Evolutionary conservation across 1,140 invertebrate genomes (phyloP), one percentile per base, ranked within the genome.

Genomic region (Drosophila repleta): DNA sequence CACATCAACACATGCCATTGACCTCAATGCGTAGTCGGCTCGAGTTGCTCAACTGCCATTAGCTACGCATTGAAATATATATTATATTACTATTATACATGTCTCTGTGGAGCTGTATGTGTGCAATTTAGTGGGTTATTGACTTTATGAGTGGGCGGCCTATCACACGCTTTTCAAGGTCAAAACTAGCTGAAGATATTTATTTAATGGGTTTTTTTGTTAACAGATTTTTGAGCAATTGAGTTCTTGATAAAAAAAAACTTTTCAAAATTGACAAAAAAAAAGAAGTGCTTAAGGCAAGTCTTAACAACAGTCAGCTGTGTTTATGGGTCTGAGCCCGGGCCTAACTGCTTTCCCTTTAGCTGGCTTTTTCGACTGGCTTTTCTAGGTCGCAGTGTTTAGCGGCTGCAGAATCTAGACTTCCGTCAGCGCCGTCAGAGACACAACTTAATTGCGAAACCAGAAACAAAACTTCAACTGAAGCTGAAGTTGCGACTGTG

Each of bases 301-400:
- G 24, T 26, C 24, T 6, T 26, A 26, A 26, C 24, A 26, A 3
- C 26, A 29, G 26, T 29, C 26, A 29, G 26, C 26, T 29, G 26
- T 29, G 6, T 29, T 29, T 29, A 29, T 29, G 7, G 26, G 6
- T 7, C 7, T n/a, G n/a, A 11, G 39, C 39, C 15, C 17, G 8
- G 17, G 39, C 15, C 21, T 52, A 24, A 58, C 45, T 67, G 57
- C 79, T 83, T 75, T 82, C 70, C 74, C 79, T 69, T 39, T 43
- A 26, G 65, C 32, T 57, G 46, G 35, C 45, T 37, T 18, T 66
- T 66, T 35, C 32, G 32, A 65, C 63, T 81, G 73, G 11, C 57
- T 60, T 76, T 87, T 87, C 21, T 85, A 68, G 81, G 82, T 87
- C 70, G 66, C 75, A 81, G 64, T 87, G 69, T 81, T 85, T 85